phyloP scores from a whole-genome alignment of 2,797 vertebrate species.

The Hydrophis major region DNA sequence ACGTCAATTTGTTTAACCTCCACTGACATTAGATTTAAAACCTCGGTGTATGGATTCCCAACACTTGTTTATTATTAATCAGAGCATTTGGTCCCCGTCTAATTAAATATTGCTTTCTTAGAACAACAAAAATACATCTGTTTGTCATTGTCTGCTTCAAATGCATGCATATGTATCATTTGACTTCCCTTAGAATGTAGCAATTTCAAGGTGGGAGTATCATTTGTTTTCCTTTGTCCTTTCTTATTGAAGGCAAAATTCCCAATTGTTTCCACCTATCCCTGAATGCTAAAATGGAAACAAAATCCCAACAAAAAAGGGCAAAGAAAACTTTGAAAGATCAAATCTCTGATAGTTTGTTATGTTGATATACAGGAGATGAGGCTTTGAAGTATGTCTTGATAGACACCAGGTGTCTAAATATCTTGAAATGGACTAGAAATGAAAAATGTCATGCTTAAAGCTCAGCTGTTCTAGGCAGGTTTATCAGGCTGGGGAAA shows the following conservation, averaged over 20 bases:
- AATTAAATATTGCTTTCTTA: neutral
- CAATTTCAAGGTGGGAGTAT: neutral
- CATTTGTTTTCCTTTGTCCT: slow-evolving; percentile 13
- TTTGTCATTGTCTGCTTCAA: neutral
- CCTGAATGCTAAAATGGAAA: neutral
- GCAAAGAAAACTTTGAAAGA: accelerated
- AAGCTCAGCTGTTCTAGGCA: neutral
- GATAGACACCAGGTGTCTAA: slow-evolving; percentile 4
- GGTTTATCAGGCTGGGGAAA: neutral
- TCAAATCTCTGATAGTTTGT: neutral
- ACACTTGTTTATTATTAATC: neutral
- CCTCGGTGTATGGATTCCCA: neutral
- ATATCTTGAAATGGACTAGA: neutral
- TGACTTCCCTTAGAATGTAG: slow-evolving; percentile 5
- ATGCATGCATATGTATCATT: neutral
- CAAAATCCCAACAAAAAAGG: neutral
- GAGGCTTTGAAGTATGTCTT: neutral
- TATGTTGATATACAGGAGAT: neutral
- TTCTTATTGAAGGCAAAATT: slow-evolving; percentile 27
- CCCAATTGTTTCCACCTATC: neutral
- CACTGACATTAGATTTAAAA: neutral
- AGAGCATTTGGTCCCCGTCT: neutral
- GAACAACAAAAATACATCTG: neutral
- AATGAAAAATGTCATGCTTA: neutral
- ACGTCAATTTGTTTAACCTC: neutral